A percentile compares a stretch with the other conserved stretches of the same genome.
phyloP scores from a whole-genome alignment of 2,113 vertebrate species.

The Holacanthus passer region DNA sequence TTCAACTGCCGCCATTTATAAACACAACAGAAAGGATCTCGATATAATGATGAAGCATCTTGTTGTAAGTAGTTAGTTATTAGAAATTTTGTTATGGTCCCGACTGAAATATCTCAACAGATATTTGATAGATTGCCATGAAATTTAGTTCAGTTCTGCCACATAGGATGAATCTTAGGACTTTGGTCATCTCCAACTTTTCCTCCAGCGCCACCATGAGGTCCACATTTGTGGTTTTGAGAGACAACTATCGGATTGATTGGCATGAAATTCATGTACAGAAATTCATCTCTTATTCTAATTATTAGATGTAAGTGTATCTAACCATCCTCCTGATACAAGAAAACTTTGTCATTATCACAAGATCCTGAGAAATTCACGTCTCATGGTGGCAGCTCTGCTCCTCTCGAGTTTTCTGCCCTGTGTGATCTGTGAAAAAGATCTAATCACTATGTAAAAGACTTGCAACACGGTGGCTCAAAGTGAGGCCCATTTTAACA shows the following conservation, averaged over 20 bases:
- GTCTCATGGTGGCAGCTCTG: neutral
- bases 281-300: too few relatives aligned
- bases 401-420: neutral
- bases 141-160: too few relatives aligned
- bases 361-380: slow-evolving; percentile 4
- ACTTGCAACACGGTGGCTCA: neutral
- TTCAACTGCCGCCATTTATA: too few relatives aligned
- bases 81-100: too few relatives aligned
- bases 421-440: neutral
- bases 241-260: neutral
- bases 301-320: too few relatives aligned
- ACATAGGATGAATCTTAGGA: too few relatives aligned
- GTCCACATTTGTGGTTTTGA: neutral
- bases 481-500: slow-evolving; percentile 1
- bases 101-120: too few relatives aligned
- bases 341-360: slow-evolving; percentile 31
- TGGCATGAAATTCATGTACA: neutral
- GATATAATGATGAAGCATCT: slow-evolving; percentile 5
- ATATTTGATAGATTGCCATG: too few relatives aligned
- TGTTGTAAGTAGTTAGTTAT: too few relatives aligned
- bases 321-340: neutral
- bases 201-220: neutral
- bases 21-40: slow-evolving; percentile 1
- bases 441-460: slow-evolving; percentile 2
- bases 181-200: too few relatives aligned